A percentile compares a stretch with the other conserved stretches of the same genome.
These are phyloP conservation scores for Drosophila yakuba DNA, from an alignment of 1,140 invertebrate genomes.

Conservation along the genomic window DNA sequence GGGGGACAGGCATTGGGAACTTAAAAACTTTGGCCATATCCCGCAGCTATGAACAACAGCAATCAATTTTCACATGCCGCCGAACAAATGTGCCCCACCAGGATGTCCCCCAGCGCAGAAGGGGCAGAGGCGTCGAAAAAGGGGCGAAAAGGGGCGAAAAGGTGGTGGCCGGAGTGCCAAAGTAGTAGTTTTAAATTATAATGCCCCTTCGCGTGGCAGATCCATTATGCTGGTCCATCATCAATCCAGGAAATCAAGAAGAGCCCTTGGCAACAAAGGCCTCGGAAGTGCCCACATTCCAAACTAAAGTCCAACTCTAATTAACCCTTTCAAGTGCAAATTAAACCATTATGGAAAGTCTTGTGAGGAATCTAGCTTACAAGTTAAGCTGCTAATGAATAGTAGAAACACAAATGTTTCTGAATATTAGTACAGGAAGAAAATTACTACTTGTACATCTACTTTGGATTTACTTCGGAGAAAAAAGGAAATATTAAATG, in stretches of 20 bases:
- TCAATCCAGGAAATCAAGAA: conserved; percentile 42
- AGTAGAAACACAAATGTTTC: background rate
- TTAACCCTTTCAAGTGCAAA: conserved; percentile 29
- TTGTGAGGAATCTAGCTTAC: background rate
- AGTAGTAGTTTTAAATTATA: conserved; percentile 76
- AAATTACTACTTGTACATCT: no score
- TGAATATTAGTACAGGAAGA: background rate
- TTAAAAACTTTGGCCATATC: conserved; percentile 82
- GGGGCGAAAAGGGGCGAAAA: background rate
- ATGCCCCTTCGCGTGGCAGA: conserved; percentile 57
- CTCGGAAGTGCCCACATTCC: conserved; percentile 7
- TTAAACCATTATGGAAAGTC: background rate
- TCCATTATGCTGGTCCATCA: conserved; percentile 48
- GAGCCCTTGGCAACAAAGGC: background rate
- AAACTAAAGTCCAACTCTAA: conserved; percentile 15
- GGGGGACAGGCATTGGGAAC: conserved; percentile 60
- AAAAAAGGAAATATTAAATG: no score
- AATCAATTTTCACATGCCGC: conserved; percentile 81
- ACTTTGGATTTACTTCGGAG: no score
- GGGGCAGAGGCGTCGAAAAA: background rate
- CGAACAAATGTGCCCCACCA: conserved; percentile 77
- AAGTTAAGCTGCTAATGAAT: background rate
- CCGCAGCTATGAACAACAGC: conserved; percentile 81
- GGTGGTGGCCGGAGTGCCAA: conserved; percentile 2
- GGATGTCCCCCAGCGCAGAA: conserved; percentile 40